These are phyloP conservation scores for Tiphia femorata DNA, from an alignment of 2,888 invertebrate species.

Conservation along the genomic window DNA sequence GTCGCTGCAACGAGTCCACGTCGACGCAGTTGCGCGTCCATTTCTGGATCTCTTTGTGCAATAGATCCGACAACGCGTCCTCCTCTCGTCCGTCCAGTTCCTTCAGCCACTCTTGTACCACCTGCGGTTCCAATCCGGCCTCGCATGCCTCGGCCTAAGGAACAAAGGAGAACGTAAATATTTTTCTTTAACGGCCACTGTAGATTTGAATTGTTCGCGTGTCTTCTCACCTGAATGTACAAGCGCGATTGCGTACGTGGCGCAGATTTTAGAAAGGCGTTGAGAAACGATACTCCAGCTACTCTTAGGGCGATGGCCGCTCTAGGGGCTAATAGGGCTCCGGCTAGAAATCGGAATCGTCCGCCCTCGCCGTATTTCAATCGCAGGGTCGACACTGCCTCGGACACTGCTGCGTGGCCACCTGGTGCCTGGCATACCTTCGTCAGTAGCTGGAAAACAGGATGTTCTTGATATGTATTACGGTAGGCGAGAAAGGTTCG, in stretches of 20 bases:
- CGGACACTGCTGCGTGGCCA: slow-evolving; percentile 89
- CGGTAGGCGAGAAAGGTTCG: too few species aligned
- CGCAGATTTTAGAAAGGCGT: slow-evolving; percentile 84
- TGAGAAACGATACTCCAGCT: slow-evolving; percentile 87
- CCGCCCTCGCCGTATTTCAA: slow-evolving; percentile 93
- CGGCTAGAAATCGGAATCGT: slow-evolving; percentile 89
- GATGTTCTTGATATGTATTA: too few species aligned
- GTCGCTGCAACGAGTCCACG: slow-evolving; percentile 80
- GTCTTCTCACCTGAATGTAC: slow-evolving; percentile 80
- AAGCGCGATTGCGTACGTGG: slow-evolving; percentile 81
- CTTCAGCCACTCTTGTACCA: slow-evolving; percentile 61
- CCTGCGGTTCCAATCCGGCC: slow-evolving; percentile 64
- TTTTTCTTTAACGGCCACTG: background rate
- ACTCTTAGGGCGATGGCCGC: slow-evolving; percentile 76
- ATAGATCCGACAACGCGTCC: slow-evolving; percentile 56
- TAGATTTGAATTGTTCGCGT: background rate
- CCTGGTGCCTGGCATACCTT: slow-evolving; percentile 83
- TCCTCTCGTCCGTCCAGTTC: slow-evolving; percentile 58
- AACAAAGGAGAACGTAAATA: background rate
- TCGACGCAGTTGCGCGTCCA: slow-evolving; percentile 86
- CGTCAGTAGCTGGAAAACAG: slow-evolving; percentile 84
- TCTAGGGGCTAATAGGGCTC: slow-evolving; percentile 86
- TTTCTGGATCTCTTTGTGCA: slow-evolving; percentile 77
- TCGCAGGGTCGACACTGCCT: slow-evolving; percentile 89
- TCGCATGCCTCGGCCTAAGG: slow-evolving; percentile 65